These are phyloP conservation scores for Matsumurasca onukii DNA, from an alignment of 1,140 invertebrate genomes.

Conservation along the genomic window DNA sequence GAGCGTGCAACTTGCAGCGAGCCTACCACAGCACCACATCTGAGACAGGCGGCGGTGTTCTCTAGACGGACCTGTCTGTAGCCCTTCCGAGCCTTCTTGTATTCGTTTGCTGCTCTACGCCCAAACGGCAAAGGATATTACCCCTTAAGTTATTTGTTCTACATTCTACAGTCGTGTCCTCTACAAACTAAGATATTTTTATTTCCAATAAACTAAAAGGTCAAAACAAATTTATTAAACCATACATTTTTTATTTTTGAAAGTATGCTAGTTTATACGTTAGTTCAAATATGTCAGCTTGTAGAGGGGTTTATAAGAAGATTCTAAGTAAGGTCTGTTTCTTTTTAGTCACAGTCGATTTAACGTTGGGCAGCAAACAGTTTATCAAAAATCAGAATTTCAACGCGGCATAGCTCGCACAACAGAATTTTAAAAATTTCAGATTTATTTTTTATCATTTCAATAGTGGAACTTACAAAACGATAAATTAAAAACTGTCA, in stretches of 20 bases:
- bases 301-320: not conserved
- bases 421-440: not conserved
- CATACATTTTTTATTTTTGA: not conserved
- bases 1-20: no score
- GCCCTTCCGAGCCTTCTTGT: no score
- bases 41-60: no score
- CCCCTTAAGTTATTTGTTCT: no score
- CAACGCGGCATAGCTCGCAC: not conserved
- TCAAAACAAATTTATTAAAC: not conserved
- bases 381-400: not conserved
- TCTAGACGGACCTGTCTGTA: no score
- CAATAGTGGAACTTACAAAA: not conserved
- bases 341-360: not conserved
- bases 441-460: not conserved
- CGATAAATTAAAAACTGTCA: not conserved
- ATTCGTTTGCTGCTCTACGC: no score
- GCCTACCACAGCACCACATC: no score
- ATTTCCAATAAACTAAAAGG: not conserved
- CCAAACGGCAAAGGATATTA: no score
- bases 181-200: no score
- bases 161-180: no score
- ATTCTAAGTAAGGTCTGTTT: not conserved
- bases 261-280: not conserved
- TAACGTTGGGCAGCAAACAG: not conserved
- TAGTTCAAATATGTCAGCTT: not conserved